A percentile compares a stretch with the other conserved stretches of the same genome.
phyloP scores from a whole-genome alignment of 2,113 vertebrate species.

The Macquaria australasica region DNA sequence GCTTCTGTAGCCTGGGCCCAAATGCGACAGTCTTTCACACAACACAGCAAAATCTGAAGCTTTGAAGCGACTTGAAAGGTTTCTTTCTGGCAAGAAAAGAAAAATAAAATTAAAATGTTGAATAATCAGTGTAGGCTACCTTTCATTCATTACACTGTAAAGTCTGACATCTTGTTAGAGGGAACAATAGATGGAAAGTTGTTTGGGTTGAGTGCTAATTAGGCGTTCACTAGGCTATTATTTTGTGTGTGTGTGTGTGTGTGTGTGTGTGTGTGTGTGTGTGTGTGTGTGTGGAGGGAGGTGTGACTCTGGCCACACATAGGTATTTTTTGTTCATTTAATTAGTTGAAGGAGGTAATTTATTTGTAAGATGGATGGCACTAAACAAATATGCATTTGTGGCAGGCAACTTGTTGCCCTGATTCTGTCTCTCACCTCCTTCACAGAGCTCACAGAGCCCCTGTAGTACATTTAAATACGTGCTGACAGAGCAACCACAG shows the following conservation, averaged over 20 bases:
- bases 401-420: slow-evolving; percentile 16
- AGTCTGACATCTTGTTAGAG: slow-evolving; percentile 16
- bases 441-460: neutral
- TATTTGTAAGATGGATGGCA: slow-evolving; percentile 2
- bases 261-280: neutral
- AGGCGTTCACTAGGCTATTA: slow-evolving; percentile 7
- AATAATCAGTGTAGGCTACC: slow-evolving; percentile 13
- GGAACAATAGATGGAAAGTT: slow-evolving; percentile 25
- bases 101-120: neutral
- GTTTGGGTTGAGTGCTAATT: slow-evolving; percentile 38
- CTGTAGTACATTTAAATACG: slow-evolving; percentile 5
- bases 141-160: slow-evolving; percentile 24
- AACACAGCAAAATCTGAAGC: neutral
- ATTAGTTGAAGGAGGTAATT: slow-evolving; percentile 27
- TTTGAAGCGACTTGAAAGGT: slow-evolving; percentile 22
- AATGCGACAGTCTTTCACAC: neutral
- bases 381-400: neutral
- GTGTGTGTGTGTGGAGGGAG: neutral
- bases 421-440: slow-evolving; percentile 22
- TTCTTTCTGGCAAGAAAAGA: neutral
- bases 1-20: neutral
- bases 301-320: neutral
- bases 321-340: slow-evolving; percentile 10
- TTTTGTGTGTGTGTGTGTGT: neutral
- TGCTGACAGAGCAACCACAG: slow-evolving; percentile 34